Conservation (phyloP, 2,888 invertebrate species). For the Blastobasis lacticolella region DNA sequence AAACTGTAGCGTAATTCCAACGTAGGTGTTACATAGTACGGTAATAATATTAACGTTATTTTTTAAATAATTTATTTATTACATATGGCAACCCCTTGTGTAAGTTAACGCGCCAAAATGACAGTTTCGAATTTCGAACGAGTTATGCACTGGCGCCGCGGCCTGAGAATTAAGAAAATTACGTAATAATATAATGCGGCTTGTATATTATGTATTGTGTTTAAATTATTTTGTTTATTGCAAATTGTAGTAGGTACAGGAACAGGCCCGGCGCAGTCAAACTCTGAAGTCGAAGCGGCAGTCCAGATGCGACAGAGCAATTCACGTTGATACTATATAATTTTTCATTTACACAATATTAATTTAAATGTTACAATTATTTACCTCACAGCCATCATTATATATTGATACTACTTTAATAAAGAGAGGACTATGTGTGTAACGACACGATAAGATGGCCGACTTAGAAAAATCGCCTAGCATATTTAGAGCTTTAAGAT, state of each 20-base stretch:
- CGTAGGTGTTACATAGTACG: no score
- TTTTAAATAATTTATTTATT: no score
- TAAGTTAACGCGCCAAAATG: no score
- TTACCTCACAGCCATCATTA: slow-evolving; percentile 75
- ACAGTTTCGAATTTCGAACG: slow-evolving; percentile 6
- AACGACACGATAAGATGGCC: slow-evolving; percentile 67
- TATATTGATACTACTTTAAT: slow-evolving; percentile 73
- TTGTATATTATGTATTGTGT: background rate
- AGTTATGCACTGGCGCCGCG: background rate
- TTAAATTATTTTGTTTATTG: slow-evolving; percentile 1
- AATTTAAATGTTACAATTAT: slow-evolving; percentile 71
- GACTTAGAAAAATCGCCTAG: slow-evolving; percentile 69
- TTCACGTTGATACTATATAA: slow-evolving; percentile 46
- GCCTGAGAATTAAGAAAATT: background rate
- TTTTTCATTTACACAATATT: slow-evolving; percentile 67
- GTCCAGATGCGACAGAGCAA: slow-evolving; percentile 48
- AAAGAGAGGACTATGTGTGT: slow-evolving; percentile 67
- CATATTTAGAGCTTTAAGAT: slow-evolving; percentile 43
- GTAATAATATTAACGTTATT: no score
- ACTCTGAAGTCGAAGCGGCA: slow-evolving; percentile 20
- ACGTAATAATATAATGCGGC: background rate
- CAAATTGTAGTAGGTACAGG: background rate
- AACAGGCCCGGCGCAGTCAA: slow-evolving; percentile 23
- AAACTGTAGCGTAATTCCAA: no score
- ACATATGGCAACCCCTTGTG: no score